phyloP scores from a whole-genome alignment of 2,797 vertebrate species.

The Pangasius larnaudii region DNA sequence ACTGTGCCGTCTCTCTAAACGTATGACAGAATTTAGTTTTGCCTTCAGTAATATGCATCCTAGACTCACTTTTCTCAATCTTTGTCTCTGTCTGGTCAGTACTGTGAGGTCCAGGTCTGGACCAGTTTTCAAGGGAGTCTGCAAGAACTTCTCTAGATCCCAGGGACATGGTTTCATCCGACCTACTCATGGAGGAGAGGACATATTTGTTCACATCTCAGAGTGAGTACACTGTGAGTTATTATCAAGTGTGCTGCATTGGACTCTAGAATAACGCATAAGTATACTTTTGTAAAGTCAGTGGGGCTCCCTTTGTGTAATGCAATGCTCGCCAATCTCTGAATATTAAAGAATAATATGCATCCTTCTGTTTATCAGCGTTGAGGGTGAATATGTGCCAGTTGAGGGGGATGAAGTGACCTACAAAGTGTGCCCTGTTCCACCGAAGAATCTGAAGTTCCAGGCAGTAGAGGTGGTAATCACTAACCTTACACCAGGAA shows the following conservation, averaged over 20 bases:
- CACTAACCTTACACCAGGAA: constrained; percentile 91
- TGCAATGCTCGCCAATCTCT: neutral
- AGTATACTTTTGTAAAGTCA: neutral
- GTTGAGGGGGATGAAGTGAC: constrained; percentile 96
- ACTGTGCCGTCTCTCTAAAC: neutral
- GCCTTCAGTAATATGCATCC: neutral
- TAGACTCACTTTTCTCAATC: neutral
- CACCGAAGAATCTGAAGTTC: constrained; percentile 98
- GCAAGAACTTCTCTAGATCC: constrained; percentile 96
- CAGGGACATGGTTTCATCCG: constrained; percentile 96
- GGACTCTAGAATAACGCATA: neutral
- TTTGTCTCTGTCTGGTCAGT: constrained; percentile 66
- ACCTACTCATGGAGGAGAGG: constrained; percentile 88
- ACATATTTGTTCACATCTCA: constrained; percentile 97
- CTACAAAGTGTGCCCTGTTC: constrained; percentile 95
- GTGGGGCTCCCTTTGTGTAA: neutral
- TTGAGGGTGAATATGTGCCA: constrained; percentile 96
- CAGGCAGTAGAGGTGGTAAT: constrained; percentile 96
- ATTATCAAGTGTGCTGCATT: neutral
- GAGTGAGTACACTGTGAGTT: constrained; percentile 81
- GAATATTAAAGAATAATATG: constrained; percentile 19
- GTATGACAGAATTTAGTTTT: neutral
- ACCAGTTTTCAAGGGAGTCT: constrained; percentile 90
- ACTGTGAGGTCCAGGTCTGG: constrained; percentile 91
- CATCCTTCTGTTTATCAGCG: constrained; percentile 72